Evolutionary conservation across 1,140 invertebrate species (phyloP).

Genomic region (Orius insidiosus): DNA sequence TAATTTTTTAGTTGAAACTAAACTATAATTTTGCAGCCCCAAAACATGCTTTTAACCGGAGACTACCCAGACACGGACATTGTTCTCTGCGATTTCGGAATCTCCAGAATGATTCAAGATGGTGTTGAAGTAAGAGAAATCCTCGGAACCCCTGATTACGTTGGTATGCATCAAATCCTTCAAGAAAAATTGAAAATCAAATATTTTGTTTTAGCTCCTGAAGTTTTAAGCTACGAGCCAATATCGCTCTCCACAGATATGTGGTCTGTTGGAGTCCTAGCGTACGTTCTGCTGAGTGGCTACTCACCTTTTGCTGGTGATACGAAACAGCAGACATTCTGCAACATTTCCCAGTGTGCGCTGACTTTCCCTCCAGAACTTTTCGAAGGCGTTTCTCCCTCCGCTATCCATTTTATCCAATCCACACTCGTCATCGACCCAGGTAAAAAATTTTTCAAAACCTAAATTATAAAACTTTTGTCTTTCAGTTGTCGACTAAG

Average conservation of each 20-base stretch:
- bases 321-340: conserved; percentile 84
- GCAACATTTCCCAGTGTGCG: conserved; percentile 80
- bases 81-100: conserved; percentile 90
- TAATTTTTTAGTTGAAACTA: background rate
- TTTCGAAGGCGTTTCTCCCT: conserved; percentile 64
- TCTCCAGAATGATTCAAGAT: conserved; percentile 73
- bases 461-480: background rate
- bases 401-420: conserved; percentile 68
- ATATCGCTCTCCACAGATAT: conserved; percentile 83
- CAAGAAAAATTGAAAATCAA: background rate
- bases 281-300: conserved; percentile 82
- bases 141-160: conserved; percentile 84
- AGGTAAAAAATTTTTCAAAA: conserved; percentile 6
- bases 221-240: conserved; percentile 87
- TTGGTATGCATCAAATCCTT: conserved; percentile 42
- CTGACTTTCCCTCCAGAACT: conserved; percentile 80
- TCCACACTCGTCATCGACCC: conserved; percentile 20
- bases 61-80: conserved; percentile 53
- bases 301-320: conserved; percentile 86
- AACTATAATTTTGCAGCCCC: conserved; percentile 44
- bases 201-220: conserved; percentile 49
- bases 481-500: conserved; percentile 31
- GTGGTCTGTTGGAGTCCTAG: conserved; percentile 74
- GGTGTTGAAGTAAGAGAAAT: conserved; percentile 85
- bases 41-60: conserved; percentile 77